Evolutionary conservation across 1,140 invertebrate genomes (phyloP), one percentile per base, ranked within the genome.

Genomic region (Venustaconcha ellipsiformis): DNA sequence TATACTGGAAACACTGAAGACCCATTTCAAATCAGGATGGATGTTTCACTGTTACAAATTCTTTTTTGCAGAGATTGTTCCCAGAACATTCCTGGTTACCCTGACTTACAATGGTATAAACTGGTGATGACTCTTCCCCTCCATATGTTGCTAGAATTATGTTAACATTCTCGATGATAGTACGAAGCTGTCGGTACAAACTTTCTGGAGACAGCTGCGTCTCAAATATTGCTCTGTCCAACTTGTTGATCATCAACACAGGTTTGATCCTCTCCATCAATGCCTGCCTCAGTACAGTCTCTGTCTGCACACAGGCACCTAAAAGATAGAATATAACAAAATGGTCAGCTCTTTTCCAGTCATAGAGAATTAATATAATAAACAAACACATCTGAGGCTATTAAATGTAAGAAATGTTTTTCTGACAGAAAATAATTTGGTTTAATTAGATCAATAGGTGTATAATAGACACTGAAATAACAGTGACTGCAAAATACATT

Each of bases 181-280:
- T 94, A 91, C 97, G 96, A 94, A 99, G 99, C 87, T 96, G 99
- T 92, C 99, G 97, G 91, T 97, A 99, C 18, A 99, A 92, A 90
- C 99, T 97, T 92, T 99, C 99, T 15, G 82, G 71, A 72, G 96
- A 96, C 80, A 99, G 91, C 89, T 99, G 97, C 84, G 98, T 92
- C 91, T 99, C 97, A 13, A 99, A 92, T 30, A 99, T 92, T 82
- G 96, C 97, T 83, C 97, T 94, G 92, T 99, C 98, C 96, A 99
- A 97, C 92, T 99, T 99, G 94, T 99, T 99, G 96, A 99, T 99
- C 94, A 99, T 99, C 82, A 99, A 92, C 85, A 99, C 96, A 68
- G 98, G 98, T 94, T 99, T 99, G 86, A 99, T 99, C 88, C 97
- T 94, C 92, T 99, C 98, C 76, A 96, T 96, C 89, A 99, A 98